These are phyloP conservation scores for Ahaetulla prasina DNA, from an alignment of 2,113 vertebrate species.

Conservation along the genomic window DNA sequence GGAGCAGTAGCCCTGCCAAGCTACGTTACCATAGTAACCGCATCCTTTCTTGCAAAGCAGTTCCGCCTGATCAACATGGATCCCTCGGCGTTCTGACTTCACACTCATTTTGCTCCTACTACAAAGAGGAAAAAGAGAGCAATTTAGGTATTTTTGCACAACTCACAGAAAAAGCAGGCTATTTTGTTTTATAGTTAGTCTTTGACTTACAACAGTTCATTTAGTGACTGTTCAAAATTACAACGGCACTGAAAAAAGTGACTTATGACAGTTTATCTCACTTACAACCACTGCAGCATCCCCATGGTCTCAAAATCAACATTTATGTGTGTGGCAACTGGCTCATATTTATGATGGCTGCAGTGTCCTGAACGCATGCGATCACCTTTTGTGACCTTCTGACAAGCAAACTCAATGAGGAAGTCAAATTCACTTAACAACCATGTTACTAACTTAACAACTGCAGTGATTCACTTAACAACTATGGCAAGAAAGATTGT, in stretches of 20 bases:
- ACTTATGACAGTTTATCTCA: background rate
- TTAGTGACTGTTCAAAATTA: background rate
- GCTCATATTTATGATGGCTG: background rate
- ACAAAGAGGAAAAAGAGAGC: constrained; percentile 8
- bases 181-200: background rate
- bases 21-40: constrained; percentile 91
- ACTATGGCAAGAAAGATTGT: background rate
- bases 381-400: background rate
- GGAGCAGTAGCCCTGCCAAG: constrained; percentile 93
- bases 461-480: background rate
- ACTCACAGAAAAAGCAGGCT: constrained; percentile 16
- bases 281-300: background rate
- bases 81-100: constrained; percentile 83
- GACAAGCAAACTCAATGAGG: background rate
- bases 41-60: constrained; percentile 95
- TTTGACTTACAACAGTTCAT: background rate
- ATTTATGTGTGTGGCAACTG: background rate
- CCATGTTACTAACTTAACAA: background rate
- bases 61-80: constrained; percentile 92
- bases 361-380: background rate
- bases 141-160: background rate
- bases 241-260: background rate
- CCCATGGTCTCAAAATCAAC: background rate
- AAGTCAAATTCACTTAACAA: background rate
- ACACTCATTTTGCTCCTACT: constrained; percentile 81